Evolutionary conservation across 2,113 vertebrate genomes (phyloP), one percentile per base, ranked within the genome.

Genomic region (Hippotragus niger): DNA sequence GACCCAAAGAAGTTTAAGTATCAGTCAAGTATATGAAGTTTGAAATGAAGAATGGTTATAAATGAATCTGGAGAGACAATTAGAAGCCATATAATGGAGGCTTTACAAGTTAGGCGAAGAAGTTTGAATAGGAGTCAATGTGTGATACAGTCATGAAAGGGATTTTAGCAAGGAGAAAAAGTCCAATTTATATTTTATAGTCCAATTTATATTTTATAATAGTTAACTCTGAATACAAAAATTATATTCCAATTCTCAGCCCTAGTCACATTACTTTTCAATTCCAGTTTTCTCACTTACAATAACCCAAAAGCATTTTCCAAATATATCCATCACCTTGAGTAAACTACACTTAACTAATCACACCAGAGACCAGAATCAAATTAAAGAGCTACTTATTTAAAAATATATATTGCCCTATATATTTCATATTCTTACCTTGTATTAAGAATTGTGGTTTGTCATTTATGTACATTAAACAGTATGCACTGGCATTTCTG

Each of bases 401-500:
- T 83, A 87, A 91, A 96, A 85, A 92, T 64, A 82, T 5, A 33
- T 1, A 62, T 0, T 0, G 71, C 12, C 7, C 5, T 64, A 53
- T 50, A 25, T 27, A 71, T 88, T 50, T 52, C 0, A n/a, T 57
- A 89, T 31, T 52, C 95, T 98, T 99, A 99, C 99, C 99, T 99
- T 99, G 99, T 98, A 99, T 99, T 97, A 99, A 99, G 95, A 99
- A 99, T 47, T 99, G 99, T 95, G 99, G 99, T 95, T 99, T 99
- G 97, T 99, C 99, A 29, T 99, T 99, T 97, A 99, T 99, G 97
- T 99, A 99, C 99, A 99, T 99, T 98, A 99, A 99, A 98, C 99
- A 99, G 96, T 99, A 99, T 82, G 99, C 99, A 93, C 99, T 99
- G 97, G 99, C 99, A 90, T 99, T 99, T 97, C 99, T 99, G 98